Conservation (phyloP, 2,797 vertebrate species). For the Cyprinella venusta region DNA sequence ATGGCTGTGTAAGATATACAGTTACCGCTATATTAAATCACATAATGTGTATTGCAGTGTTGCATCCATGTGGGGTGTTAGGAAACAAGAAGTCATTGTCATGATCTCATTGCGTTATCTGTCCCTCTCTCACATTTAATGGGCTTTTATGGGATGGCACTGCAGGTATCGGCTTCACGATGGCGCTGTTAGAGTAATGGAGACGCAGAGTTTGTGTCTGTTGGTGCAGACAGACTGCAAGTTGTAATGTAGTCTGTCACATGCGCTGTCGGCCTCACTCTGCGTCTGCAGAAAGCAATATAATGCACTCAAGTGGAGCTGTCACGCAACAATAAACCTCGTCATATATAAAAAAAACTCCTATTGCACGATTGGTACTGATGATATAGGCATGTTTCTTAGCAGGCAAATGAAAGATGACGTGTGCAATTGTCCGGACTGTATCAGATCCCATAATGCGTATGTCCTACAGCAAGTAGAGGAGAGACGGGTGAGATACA, state of each 20-base stretch:
- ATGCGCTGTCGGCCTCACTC: background rate
- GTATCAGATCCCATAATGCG: constrained; percentile 46
- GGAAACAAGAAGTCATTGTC: constrained; percentile 29
- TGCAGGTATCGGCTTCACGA: constrained; percentile 13
- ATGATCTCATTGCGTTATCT: constrained; percentile 31
- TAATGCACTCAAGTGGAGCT: constrained; percentile 56
- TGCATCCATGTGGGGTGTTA: background rate
- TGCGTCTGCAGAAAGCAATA: constrained; percentile 27
- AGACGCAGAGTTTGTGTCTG: constrained; percentile 49
- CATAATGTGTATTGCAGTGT: background rate
- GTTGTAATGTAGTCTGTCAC: constrained; percentile 48
- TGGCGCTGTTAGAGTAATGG: constrained; percentile 21
- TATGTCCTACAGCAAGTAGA: background rate
- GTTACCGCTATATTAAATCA: background rate
- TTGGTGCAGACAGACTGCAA: constrained; percentile 32
- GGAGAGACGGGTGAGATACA: background rate
- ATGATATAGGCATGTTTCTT: constrained; percentile 70
- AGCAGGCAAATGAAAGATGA: constrained; percentile 70
- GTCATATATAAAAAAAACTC: constrained; percentile 54
- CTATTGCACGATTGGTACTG: constrained; percentile 65
- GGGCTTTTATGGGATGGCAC: constrained; percentile 6
- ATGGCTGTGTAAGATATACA: background rate
- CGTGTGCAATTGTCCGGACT: constrained; percentile 55
- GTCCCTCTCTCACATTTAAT: constrained; percentile 17
- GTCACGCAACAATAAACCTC: constrained; percentile 66